phyloP scores from a whole-genome alignment of 1,140 invertebrate genomes.

The Leucophenga varia region DNA sequence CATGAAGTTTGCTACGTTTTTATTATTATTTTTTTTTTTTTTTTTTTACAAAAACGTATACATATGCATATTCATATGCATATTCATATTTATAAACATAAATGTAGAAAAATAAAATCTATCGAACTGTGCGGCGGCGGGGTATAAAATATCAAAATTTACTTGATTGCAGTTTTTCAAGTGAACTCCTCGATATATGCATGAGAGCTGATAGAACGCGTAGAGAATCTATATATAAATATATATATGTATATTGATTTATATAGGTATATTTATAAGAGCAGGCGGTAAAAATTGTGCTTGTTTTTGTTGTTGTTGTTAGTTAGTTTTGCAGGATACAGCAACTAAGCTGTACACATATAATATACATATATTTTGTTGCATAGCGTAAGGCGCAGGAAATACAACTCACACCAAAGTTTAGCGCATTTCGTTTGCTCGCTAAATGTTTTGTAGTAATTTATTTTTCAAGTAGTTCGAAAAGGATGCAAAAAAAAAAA shows the following conservation, averaged over 20 bases:
- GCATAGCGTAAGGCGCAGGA: constrained; percentile 3
- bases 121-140: too few relatives aligned
- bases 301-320: too few relatives aligned
- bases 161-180: constrained; percentile 54
- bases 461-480: too few relatives aligned
- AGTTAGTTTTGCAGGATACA: too few relatives aligned
- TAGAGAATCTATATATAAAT: background rate
- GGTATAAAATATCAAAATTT: constrained; percentile 40
- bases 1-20: too few relatives aligned
- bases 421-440: constrained; percentile 9
- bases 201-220: constrained; percentile 30
- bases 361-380: constrained; percentile 20
- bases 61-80: constrained; percentile 3
- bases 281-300: too few relatives aligned
- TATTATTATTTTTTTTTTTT: too few relatives aligned
- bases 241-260: constrained; percentile 1
- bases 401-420: background rate
- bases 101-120: too few relatives aligned
- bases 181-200: constrained; percentile 47
- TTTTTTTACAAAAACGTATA: constrained; percentile 15
- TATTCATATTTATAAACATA: too few relatives aligned
- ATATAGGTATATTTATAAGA: background rate
- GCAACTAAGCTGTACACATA: constrained; percentile 6
- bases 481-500: too few relatives aligned
- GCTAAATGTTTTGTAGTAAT: constrained; percentile 18